These are phyloP conservation scores for Hartigia nigra DNA, from an alignment of 2,888 invertebrate species.

Conservation along the genomic window DNA sequence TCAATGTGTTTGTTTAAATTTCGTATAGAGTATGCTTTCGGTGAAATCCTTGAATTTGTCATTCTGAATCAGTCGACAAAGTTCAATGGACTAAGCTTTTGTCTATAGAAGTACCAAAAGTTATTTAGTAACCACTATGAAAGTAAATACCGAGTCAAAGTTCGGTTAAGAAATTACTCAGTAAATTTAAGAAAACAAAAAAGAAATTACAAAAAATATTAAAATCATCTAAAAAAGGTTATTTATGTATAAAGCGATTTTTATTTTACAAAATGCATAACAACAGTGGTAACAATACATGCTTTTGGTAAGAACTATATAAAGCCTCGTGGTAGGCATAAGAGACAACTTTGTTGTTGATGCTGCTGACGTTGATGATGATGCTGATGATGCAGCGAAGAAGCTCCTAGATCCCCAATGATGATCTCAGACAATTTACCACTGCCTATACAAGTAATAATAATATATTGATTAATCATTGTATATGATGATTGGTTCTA, in stretches of 20 bases:
- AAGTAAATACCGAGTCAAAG: not conserved
- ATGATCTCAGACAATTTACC: not conserved
- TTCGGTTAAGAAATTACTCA: not conserved
- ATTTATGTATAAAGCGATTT: not conserved
- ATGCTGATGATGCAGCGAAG: not conserved
- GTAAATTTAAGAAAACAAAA: not conserved
- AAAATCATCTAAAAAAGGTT: not conserved
- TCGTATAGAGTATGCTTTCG: not conserved
- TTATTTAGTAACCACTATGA: not conserved
- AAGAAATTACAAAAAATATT: not conserved
- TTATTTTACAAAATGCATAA: conserved; percentile 11
- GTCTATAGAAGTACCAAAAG: not conserved
- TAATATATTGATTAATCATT: not conserved
- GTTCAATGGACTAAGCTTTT: not conserved
- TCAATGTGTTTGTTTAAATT: not conserved
- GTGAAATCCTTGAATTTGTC: not conserved
- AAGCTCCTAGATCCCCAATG: not conserved
- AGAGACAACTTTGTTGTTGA: not conserved
- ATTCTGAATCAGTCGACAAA: not conserved
- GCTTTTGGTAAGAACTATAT: not conserved
- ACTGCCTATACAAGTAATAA: not conserved
- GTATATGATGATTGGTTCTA: not conserved
- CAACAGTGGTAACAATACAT: conserved; percentile 1
- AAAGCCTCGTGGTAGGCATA: not conserved
- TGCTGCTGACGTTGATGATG: not conserved